Evolutionary conservation across 1,140 invertebrate genomes (phyloP).

Genomic region (Leptopilina clavipes): DNA sequence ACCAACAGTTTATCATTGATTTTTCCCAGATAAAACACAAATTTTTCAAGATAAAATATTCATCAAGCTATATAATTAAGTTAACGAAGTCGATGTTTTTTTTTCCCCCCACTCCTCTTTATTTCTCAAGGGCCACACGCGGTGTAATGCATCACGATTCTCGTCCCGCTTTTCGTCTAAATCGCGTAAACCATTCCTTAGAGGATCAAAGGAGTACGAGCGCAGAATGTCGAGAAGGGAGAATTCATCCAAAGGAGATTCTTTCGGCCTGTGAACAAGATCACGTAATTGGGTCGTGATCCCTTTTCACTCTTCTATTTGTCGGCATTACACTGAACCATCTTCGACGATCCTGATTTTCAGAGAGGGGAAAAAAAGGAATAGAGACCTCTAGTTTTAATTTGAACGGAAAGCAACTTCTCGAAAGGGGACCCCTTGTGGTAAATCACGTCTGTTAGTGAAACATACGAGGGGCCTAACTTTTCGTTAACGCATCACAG

Average conservation of each 20-base stretch:
- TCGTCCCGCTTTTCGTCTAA: neutral
- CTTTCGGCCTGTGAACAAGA: constrained; percentile 31
- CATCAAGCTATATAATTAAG: neutral
- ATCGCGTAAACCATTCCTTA: constrained; percentile 32
- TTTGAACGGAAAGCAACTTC: neutral
- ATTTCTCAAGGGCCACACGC: neutral
- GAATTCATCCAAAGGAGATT: neutral
- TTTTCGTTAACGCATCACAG: neutral
- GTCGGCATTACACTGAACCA: neutral
- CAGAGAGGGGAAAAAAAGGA: neutral
- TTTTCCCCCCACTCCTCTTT: too few relatives aligned
- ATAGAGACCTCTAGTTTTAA: neutral
- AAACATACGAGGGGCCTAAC: constrained; percentile 20
- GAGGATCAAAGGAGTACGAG: neutral
- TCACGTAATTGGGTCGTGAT: constrained; percentile 37
- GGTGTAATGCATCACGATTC: neutral
- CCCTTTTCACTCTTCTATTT: constrained; percentile 27
- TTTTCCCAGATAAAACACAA: too few relatives aligned
- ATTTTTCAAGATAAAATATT: neutral
- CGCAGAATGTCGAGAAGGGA: neutral
- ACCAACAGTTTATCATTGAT: neutral
- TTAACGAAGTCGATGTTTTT: neutral
- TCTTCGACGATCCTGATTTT: neutral
- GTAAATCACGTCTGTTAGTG: constrained; percentile 19
- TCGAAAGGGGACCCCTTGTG: neutral